These are phyloP conservation scores for Orius laevigatus DNA, from an alignment of 1,140 invertebrate genomes.

Conservation along the genomic window DNA sequence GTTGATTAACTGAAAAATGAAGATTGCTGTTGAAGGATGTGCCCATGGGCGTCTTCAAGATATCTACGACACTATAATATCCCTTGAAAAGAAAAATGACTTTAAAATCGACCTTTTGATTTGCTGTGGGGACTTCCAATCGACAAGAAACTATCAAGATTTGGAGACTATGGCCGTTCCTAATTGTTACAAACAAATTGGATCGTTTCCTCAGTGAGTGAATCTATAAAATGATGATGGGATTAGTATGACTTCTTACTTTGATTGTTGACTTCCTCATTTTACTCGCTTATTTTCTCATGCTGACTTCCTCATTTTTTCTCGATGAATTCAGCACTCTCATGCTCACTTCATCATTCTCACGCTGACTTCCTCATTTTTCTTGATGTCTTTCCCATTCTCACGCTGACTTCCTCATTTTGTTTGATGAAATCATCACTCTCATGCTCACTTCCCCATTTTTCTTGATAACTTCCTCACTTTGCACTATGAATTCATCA, in stretches of 20 bases:
- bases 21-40: slow-evolving; percentile 92
- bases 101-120: slow-evolving; percentile 77
- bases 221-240: not conserved
- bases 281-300: not conserved
- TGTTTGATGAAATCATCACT: too few species aligned
- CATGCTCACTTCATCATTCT: too few species aligned
- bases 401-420: too few species aligned
- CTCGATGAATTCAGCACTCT: not conserved
- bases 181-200: slow-evolving; percentile 78
- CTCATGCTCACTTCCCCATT: too few species aligned
- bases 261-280: not conserved
- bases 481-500: too few species aligned
- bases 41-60: slow-evolving; percentile 92
- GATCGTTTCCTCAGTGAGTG: slow-evolving; percentile 88
- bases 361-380: too few species aligned
- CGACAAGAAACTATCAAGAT: slow-evolving; percentile 59
- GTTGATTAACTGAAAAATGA: slow-evolving; percentile 44
- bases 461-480: too few species aligned
- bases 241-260: not conserved
- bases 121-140: slow-evolving; percentile 97
- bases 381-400: too few species aligned
- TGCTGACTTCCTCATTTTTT: not conserved
- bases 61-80: slow-evolving; percentile 74
- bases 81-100: slow-evolving; percentile 47
- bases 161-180: slow-evolving; percentile 86